Conservation (phyloP, 2,113 vertebrate species). For the Arenaria interpres region DNA sequence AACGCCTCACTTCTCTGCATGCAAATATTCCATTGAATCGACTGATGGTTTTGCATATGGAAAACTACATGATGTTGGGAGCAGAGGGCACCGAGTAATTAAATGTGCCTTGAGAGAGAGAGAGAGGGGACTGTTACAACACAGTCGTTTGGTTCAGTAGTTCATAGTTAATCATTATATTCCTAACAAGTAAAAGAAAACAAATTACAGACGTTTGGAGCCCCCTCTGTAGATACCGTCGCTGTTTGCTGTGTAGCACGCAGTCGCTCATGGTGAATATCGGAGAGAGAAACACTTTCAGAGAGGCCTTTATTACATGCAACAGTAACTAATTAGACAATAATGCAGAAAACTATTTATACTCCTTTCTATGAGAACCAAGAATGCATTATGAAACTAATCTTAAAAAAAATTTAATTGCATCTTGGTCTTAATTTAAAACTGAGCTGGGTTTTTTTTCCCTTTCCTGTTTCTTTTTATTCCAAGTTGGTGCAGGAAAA, state of each 20-base stretch:
- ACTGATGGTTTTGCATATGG: not conserved
- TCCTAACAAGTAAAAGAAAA: not conserved
- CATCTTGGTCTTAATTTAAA: slow-evolving; percentile 26
- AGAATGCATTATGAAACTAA: slow-evolving; percentile 13
- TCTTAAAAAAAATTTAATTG: slow-evolving; percentile 28
- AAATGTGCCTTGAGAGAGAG: not conserved
- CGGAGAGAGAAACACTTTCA: not conserved
- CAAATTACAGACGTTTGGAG: not conserved
- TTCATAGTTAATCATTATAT: slow-evolving; percentile 18
- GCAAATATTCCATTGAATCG: not conserved
- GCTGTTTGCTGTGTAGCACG: not conserved
- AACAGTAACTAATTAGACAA: slow-evolving; percentile 25
- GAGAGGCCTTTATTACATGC: not conserved
- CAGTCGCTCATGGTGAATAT: not conserved
- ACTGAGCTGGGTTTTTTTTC: not conserved
- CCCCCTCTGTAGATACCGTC: fast-evolving
- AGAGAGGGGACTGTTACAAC: not conserved
- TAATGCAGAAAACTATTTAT: not conserved
- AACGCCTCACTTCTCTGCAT: not conserved
- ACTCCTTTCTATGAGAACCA: not conserved
- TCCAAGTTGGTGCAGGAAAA: slow-evolving; percentile 34
- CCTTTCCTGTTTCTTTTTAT: not conserved
- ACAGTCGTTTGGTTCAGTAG: not conserved
- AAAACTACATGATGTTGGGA: not conserved
- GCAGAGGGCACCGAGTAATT: not conserved